phyloP scores from a whole-genome alignment of 2,888 invertebrate species.

The Pteria penguin region DNA sequence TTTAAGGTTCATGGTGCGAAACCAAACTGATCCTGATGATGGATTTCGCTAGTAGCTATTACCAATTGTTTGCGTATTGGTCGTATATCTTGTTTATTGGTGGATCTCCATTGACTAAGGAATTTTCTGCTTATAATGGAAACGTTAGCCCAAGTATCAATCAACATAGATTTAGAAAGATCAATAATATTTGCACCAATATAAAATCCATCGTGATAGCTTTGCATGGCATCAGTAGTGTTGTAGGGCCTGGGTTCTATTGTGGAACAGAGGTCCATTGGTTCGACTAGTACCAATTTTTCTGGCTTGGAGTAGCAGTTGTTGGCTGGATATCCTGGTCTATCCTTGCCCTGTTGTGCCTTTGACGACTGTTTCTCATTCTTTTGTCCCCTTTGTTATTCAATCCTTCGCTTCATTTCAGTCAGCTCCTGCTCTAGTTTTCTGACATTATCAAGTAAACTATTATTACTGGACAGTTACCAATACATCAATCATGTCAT shows the following conservation, averaged over 20 bases:
- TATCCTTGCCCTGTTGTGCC: background rate
- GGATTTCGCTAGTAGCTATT: slow-evolving; percentile 26
- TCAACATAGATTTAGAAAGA: background rate
- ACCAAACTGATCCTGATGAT: slow-evolving; percentile 34
- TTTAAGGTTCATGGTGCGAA: slow-evolving; percentile 37
- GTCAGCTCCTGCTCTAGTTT: too few species aligned
- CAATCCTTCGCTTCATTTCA: too few species aligned
- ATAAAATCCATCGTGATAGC: slow-evolving; percentile 10
- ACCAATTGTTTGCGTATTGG: background rate
- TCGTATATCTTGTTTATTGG: background rate
- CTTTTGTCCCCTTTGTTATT: background rate
- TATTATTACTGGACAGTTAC: background rate
- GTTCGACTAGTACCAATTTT: slow-evolving; percentile 10
- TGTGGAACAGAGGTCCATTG: too few species aligned
- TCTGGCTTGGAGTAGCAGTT: background rate
- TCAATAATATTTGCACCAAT: background rate
- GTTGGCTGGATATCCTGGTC: background rate
- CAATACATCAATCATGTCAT: background rate
- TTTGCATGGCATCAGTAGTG: background rate
- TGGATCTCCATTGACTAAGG: background rate
- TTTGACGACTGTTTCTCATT: background rate
- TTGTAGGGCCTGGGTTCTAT: too few species aligned
- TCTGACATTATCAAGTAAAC: background rate
- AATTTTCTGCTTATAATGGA: slow-evolving; percentile 7
- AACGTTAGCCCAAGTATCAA: slow-evolving; percentile 6